Conservation (phyloP, 2,113 vertebrate species). For the Bubo bubo region DNA sequence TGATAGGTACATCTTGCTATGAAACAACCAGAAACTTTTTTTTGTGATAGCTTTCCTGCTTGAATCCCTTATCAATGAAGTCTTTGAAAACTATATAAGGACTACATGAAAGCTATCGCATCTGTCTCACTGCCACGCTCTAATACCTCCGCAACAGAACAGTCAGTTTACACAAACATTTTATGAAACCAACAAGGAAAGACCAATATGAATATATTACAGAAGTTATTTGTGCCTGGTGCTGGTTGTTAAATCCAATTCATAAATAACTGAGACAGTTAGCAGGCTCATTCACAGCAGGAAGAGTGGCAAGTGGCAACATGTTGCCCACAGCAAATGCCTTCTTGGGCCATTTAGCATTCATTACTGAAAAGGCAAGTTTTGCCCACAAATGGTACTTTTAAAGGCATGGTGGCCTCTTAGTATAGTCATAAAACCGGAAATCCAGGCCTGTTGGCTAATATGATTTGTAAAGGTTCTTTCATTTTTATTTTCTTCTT, state of each 20-base stretch:
- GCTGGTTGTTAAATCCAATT: neutral
- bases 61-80: neutral
- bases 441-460: neutral
- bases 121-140: too few relatives aligned
- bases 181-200: neutral
- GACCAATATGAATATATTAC: neutral
- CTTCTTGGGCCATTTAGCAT: neutral
- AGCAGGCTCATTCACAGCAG: neutral
- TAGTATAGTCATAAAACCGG: neutral
- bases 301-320: neutral
- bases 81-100: neutral
- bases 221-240: neutral
- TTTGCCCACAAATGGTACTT: neutral
- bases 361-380: neutral
- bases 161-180: neutral
- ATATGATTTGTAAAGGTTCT: neutral
- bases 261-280: neutral
- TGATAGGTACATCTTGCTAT: neutral
- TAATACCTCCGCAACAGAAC: neutral
- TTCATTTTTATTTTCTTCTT: neutral
- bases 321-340: rapidly evolving
- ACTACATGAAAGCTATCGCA: neutral
- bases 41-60: neutral
- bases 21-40: neutral
- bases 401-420: neutral